Base-by-base conservation (phyloP, 2,113 vertebrate species). In the Stercorarius parasiticus region DNA sequence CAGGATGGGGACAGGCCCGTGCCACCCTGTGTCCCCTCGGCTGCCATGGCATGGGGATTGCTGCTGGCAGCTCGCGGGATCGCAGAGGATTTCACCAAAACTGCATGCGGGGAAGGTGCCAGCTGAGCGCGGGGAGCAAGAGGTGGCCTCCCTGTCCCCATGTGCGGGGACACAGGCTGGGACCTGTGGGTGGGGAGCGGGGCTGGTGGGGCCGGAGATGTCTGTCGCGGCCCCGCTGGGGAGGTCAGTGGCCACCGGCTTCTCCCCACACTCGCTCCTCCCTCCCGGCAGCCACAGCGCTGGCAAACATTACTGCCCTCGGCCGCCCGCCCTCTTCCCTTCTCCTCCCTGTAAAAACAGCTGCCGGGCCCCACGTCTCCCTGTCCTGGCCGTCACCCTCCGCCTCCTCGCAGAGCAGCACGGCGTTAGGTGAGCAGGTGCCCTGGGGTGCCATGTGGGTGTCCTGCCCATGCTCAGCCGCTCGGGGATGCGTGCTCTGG, bases 21-120 rank as follows among this genome's bases (percentile, higher is more conserved):
- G 72, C 30, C n/a, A 27, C 64, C 38, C 36, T 12, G 4, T 1
- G 6, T 65, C 34, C 26, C 38, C 32, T 30, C 1, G 2, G 47
- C 17, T 1, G 0, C 49, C 0, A 2, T 7, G 38, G 34, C 2
- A 3, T 12, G 43, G 16, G 10, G 16, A 23, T 25, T 27, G 56
- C 30, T 3, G 2, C n/a, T 0, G 3, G n/a, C 47, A 42, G 15
- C 34, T 62, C 1, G 0, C 0, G 3, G 38, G 34, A 20, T 29
- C 5, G 3, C 23, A 32, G 45, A 53, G 29, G 19, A 53, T 53
- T 81, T 66, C 0, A 4, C 16, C 45, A 43, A 53, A 55, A n/a
- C 10, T 0, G 1, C 0, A 1, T 16, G 34, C 0, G 3, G 47
- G 19, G 25, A 61, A 47, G 62, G 47, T 15, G 13, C 80, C 3